These are phyloP conservation scores for Contarinia nasturtii DNA, from an alignment of 1,140 invertebrate species.

Conservation along the genomic window DNA sequence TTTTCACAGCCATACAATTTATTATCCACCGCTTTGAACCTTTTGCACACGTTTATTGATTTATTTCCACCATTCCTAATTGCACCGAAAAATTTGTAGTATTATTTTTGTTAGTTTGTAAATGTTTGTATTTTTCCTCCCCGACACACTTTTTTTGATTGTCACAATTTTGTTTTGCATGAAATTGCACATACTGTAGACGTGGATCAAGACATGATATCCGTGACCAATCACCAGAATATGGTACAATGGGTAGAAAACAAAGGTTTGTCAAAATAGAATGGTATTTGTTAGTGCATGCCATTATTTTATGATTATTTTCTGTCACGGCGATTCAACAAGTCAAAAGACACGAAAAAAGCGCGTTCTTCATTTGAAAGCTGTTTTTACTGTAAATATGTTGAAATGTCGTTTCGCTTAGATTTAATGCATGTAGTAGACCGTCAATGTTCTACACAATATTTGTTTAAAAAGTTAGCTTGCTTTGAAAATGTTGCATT, in stretches of 20 bases:
- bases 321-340: background rate
- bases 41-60: too few relatives aligned
- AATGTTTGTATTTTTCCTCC: background rate
- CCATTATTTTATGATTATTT: background rate
- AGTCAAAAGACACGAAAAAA: too few relatives aligned
- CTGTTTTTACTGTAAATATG: background rate
- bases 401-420: background rate
- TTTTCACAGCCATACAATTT: too few relatives aligned
- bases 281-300: constrained; percentile 2
- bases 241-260: constrained; percentile 35
- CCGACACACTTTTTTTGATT: background rate
- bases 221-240: constrained; percentile 41
- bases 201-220: constrained; percentile 47
- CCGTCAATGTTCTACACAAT: background rate
- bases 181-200: constrained; percentile 16
- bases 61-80: too few relatives aligned
- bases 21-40: too few relatives aligned
- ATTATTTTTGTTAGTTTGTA: background rate
- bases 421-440: too few relatives aligned
- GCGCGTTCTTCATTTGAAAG: too few relatives aligned
- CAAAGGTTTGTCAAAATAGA: constrained; percentile 34
- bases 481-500: background rate
- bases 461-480: background rate
- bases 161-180: background rate
- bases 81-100: too few relatives aligned